Evolutionary conservation across 1,140 invertebrate species (phyloP).

Genomic region (Metopolophium dirhodum): DNA sequence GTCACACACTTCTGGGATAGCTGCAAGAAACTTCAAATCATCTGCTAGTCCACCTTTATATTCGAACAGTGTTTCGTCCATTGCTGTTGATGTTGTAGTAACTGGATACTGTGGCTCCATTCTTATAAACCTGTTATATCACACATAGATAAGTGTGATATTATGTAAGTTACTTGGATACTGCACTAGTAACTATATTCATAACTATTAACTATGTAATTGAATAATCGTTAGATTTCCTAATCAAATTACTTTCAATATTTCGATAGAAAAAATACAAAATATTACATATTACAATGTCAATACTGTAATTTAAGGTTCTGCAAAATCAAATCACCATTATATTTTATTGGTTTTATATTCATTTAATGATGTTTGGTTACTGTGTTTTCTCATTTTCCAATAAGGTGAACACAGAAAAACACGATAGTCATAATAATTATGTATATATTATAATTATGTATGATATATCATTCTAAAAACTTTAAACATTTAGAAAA

Average conservation of each 20-base stretch:
- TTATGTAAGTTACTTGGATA: not conserved
- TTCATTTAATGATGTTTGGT: not conserved
- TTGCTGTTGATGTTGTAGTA: conserved; percentile 19
- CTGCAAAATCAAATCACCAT: too few relatives aligned
- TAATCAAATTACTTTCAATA: not conserved
- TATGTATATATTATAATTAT: too few relatives aligned
- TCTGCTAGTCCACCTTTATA: conserved; percentile 90
- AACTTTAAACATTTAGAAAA: not conserved
- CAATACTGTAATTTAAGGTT: too few relatives aligned
- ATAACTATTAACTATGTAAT: not conserved
- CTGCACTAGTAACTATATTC: not conserved
- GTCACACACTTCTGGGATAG: conserved; percentile 93
- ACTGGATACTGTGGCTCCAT: conserved; percentile 9
- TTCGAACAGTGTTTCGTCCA: conserved; percentile 88
- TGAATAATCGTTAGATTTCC: not conserved
- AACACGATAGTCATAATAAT: not conserved
- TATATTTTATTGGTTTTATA: not conserved
- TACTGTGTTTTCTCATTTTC: not conserved
- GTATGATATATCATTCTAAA: not conserved
- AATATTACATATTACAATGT: too few relatives aligned
- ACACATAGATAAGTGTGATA: not conserved
- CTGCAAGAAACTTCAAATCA: conserved; percentile 94
- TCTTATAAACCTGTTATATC: not conserved
- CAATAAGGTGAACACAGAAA: not conserved
- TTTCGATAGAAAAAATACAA: too few relatives aligned